Evolutionary conservation across 2,888 invertebrate genomes (phyloP), one percentile per base, ranked within the genome.

Genomic region (Drosophila anomelani): DNA sequence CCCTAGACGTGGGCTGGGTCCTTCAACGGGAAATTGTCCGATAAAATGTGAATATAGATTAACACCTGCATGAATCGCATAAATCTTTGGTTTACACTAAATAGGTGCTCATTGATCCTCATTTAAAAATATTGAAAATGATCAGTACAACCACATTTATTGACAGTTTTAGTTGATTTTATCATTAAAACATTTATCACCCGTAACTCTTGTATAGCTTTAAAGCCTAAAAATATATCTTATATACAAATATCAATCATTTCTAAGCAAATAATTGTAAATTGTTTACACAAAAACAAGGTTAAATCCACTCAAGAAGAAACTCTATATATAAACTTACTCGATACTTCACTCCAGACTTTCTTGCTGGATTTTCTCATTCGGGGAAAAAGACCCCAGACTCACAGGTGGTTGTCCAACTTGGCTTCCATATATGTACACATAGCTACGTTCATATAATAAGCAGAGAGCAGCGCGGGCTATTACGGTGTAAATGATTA

Each of bases 401-500:
- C 32, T 47, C 47, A 41, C 64, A 64, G 62, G 62, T 64, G 64
- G 62, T 61, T 44, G 36, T 47, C 29, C 26, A 10, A 34, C 12
- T 34, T 49, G 17, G 26, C 13, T 23, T 20, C 23, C 47, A 20
- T 58, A 12, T 38, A 13, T 20, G 20, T 20, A 20, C 20, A 20
- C 26, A n/a, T 59, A 41, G n/a, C 43, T 54, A 44, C 54, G 72
- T 67, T 68, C 74, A 68, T 74, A 76, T 75, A 79, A 72, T 47
- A 12, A 47, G 4, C 13, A 20, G 20, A 29, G 10, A 68, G 70
- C 59, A 61, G 80, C 88, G n/a, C 4, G n/a, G n/a, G 26, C 26
- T 9, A 85, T 85, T 83, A 74, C 82, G 76, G 79, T 76, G 81
- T 85, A 75, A 87, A 87, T 85, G 68, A 87, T 85, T 74, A 82